Conservation (phyloP, 2,113 vertebrate genomes). For the Nymphicus hollandicus region DNA sequence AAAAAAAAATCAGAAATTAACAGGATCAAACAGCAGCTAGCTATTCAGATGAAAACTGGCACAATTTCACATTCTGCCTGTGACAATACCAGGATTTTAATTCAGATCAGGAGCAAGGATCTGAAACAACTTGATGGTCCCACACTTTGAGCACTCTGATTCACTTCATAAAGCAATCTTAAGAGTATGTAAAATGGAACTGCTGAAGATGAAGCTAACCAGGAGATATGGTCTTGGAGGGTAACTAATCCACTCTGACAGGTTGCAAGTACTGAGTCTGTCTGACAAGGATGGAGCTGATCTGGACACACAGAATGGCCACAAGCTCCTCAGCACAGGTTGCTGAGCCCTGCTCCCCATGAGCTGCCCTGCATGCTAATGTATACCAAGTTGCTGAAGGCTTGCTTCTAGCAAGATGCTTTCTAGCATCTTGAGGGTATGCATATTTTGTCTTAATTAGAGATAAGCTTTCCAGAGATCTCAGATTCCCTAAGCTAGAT, state of each 20-base stretch:
- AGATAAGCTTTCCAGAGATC: neutral
- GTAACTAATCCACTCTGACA: neutral
- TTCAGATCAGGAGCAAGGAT: neutral
- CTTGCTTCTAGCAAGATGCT: neutral
- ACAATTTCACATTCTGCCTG: neutral
- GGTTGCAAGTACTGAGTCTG: neutral
- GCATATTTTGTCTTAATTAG: neutral
- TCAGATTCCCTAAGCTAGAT: neutral
- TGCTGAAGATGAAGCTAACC: neutral
- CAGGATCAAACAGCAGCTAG: neutral
- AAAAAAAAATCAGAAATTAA: neutral
- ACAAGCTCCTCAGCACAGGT: neutral
- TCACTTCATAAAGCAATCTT: neutral
- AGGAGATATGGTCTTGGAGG: neutral
- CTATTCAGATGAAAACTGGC: neutral
- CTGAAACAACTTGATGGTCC: neutral
- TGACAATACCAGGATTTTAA: neutral
- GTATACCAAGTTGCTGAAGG: neutral
- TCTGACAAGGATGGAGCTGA: neutral
- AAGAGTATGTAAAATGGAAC: neutral
- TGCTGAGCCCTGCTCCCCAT: neutral
- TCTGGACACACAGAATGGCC: neutral
- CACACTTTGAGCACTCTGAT: fast-evolving
- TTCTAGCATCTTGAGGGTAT: neutral
- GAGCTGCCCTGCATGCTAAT: neutral